Base-by-base conservation (phyloP, 2,888 invertebrate species). In the Pimpla rufipes region DNA sequence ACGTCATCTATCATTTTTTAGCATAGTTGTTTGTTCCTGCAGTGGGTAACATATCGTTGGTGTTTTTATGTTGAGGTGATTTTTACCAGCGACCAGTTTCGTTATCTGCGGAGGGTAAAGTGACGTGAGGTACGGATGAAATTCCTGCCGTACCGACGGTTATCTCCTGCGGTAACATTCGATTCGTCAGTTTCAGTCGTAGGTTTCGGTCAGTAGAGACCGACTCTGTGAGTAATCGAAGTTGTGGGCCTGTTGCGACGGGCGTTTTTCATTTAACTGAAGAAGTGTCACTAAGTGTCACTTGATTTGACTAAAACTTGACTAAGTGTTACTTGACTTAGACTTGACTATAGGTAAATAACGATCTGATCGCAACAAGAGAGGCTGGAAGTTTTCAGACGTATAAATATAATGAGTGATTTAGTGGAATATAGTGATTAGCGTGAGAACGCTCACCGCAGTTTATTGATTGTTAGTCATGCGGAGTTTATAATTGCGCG, bases 101-200 rank as follows among this genome's bases (percentile, higher is more conserved):
- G 55, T 59, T 2, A 37, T 11, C 47, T 5, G 13, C 45, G 13
- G 45, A 47, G 5, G 16, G 18, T 8, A 42, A 37, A 55, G 29
- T n/a, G 0, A 13, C 45, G 29, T 0, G 7, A 6, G 29, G 13
- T 37, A 8, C 6, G 21, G 1, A 11, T 29, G 2, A 70, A 59
- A 35, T 71, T 42, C 13, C 81, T 81, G 40, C 76, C 23, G 59
- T 59, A 77, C 64, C 66, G 18, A 7, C 50, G 29, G 11, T 13
- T 42, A n/a, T 8, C 23, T 45, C n/a, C 21, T 0, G 2, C 0
- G 29, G 21, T 16, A 23, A 73, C 10, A 6, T 2, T 10, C 23
- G 45, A 10, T 5, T 76, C 23, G 42, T 3, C 21, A 57, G 6
- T 2, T 55, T 42, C 55, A 21, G n/a, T 7, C 55, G n/a, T n/a